A percentile compares a stretch with the other conserved stretches of the same genome.
phyloP scores from a whole-genome alignment of 2,113 vertebrate genomes.

The Chitala chitala region DNA sequence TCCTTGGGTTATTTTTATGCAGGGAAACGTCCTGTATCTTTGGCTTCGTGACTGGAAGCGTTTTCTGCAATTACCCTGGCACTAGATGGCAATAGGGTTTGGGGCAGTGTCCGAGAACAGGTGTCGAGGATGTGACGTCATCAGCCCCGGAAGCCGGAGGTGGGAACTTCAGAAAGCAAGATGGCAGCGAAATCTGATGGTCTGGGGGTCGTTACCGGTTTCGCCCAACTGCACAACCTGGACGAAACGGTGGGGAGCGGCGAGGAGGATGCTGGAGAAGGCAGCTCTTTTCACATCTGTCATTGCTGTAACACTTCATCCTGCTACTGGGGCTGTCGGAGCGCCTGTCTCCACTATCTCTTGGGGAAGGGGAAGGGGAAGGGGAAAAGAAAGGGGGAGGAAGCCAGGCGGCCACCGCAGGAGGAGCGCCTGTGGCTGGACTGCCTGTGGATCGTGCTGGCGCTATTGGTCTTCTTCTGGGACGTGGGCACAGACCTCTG shows the following conservation, averaged over 20 bases:
- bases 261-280: conserved; percentile 70
- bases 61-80: conserved; percentile 46
- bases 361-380: conserved; percentile 69
- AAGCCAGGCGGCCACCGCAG: conserved; percentile 61
- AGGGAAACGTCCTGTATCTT: conserved; percentile 44
- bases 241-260: conserved; percentile 79
- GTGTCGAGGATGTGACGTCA: conserved; percentile 77
- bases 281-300: conserved; percentile 93
- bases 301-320: conserved; percentile 96
- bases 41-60: conserved; percentile 40
- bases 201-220: conserved; percentile 83
- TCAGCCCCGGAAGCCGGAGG: conserved; percentile 70
- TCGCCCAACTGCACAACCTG: conserved; percentile 95
- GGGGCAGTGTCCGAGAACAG: conserved; percentile 62
- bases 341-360: conserved; percentile 85
- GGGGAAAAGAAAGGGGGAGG: conserved; percentile 64
- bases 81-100: conserved; percentile 66
- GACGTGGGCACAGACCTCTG: conserved; percentile 96
- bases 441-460: conserved; percentile 94
- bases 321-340: conserved; percentile 94
- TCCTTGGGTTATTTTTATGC: neutral
- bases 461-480: conserved; percentile 89
- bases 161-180: conserved; percentile 76
- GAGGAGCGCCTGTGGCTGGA: conserved; percentile 87
- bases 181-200: conserved; percentile 95